Base-by-base conservation (phyloP, 2,797 vertebrate species). In the Bryconaethiops microstoma region DNA sequence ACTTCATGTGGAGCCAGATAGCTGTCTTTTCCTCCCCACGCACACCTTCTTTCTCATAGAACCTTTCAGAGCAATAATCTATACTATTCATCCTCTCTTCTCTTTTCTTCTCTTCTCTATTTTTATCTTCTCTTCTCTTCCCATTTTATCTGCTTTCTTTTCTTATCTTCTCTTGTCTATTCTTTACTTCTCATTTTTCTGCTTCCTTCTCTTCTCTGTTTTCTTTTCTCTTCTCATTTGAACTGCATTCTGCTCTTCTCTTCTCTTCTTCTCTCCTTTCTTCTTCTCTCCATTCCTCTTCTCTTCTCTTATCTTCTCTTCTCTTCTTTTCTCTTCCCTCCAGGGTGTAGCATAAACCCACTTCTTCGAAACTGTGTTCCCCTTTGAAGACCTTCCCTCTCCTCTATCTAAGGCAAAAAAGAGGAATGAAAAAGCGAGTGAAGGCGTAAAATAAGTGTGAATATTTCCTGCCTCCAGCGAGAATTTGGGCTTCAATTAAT, bases 401-500 rank as follows among this genome's bases (percentile, higher is more conserved):
- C 17, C 76, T 68, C 55, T 62, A 65, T 42, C 45, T 23, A 67
- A 45, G 63, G 42, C 8, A 48, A 74, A 80, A 75, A 42, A 77
- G 23, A 63, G 74, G 64, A 83, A 74, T 70, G 42, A 78, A 57
- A 65, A 70, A 29, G n/a, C 19, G 16, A 74, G 42, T 17, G 55
- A 64, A 76, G 21, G 39, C 57, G 67, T 73, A 82, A 68, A 67
- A 86, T 21, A 54, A 65, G 60, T 39, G 71, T 57, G 80, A 63
- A 76, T 60, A 76, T 60, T 63, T 78, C 55, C 57, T 50, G 42
- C 81, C 75, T 77, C 52, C 60, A 81, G 79, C 64, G 71, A 75
- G 25, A 54, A 76, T 60, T 83, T 52, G 59, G 13, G 65, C 82
- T 81, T 84, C 60, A 82, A 84, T 81, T 85, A 86, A 86, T 86